A percentile compares a stretch with the other conserved stretches of the same genome.
Evolutionary conservation across 2,888 invertebrate genomes (phyloP).

Genomic region (Priocnemis perturbator): DNA sequence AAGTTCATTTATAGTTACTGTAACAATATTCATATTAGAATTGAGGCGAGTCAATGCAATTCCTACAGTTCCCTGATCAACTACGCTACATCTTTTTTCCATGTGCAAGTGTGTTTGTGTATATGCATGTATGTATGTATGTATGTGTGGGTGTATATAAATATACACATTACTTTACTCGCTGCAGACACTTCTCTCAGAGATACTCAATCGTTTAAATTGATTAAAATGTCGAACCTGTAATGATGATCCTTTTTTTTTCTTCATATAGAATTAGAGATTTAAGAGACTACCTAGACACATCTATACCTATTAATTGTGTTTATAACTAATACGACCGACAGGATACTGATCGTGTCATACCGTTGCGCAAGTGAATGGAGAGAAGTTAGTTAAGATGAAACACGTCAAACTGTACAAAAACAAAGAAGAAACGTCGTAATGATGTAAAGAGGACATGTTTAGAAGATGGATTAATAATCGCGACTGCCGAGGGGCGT

Average conservation of each 20-base stretch:
- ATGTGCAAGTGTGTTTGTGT: constrained; percentile 45
- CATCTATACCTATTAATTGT: constrained; percentile 50
- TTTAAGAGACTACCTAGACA: constrained; percentile 64
- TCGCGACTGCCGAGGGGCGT: constrained; percentile 38
- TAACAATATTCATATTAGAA: constrained; percentile 59
- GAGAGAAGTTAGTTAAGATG: constrained; percentile 28
- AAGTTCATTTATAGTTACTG: constrained; percentile 57
- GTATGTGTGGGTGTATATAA: no score
- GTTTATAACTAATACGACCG: constrained; percentile 39
- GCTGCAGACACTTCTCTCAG: constrained; percentile 33
- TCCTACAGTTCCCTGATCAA: constrained; percentile 67
- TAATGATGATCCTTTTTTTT: constrained; percentile 53
- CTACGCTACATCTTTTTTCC: constrained; percentile 56
- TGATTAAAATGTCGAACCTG: constrained; percentile 65
- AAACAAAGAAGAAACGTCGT: constrained; percentile 29
- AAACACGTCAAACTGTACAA: constrained; percentile 51
- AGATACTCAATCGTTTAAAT: constrained; percentile 46
- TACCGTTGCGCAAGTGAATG: constrained; percentile 22
- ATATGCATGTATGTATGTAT: no score
- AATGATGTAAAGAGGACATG: no score
- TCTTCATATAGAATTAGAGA: constrained; percentile 50
- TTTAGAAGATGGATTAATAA: no score
- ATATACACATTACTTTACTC: constrained; percentile 29
- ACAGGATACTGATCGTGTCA: constrained; percentile 9
- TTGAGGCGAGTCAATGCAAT: constrained; percentile 69